phyloP scores from a whole-genome alignment of 2,797 vertebrate genomes.

The Sebastes wilsoni region DNA sequence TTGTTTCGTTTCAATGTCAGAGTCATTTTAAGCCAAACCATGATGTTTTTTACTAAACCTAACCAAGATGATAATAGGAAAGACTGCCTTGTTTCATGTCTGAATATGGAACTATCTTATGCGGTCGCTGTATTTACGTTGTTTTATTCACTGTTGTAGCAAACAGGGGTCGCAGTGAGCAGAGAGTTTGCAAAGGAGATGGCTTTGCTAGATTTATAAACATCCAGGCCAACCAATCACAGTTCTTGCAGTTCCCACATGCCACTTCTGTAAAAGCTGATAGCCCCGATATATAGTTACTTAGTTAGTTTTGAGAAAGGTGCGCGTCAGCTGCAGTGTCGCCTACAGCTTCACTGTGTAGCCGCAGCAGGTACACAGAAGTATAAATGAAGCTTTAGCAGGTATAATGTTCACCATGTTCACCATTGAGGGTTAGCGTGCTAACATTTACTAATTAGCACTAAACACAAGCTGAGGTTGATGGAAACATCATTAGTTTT shows the following conservation, averaged over 20 bases:
- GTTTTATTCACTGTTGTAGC: too few relatives aligned
- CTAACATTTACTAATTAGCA: neutral
- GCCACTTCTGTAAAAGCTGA: neutral
- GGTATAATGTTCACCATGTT: neutral
- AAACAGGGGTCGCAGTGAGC: too few relatives aligned
- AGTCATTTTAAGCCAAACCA: too few relatives aligned
- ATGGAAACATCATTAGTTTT: neutral
- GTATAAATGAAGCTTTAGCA: neutral
- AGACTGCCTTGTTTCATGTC: too few relatives aligned
- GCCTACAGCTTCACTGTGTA: too few relatives aligned
- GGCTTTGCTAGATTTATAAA: neutral
- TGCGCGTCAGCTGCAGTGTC: neutral
- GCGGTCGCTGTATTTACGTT: too few relatives aligned
- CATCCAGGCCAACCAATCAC: neutral
- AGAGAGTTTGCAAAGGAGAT: too few relatives aligned
- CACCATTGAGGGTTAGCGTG: neutral
- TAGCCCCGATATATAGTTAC: neutral
- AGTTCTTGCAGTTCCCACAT: neutral
- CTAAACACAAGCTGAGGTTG: too few relatives aligned
- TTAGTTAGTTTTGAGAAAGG: neutral
- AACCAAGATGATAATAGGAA: too few relatives aligned
- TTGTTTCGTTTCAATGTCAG: fast-evolving
- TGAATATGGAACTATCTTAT: too few relatives aligned
- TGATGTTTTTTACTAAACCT: too few relatives aligned
- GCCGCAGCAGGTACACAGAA: neutral